Evolutionary conservation across 2,113 vertebrate genomes (phyloP).

Genomic region (Psilopsiagon aurifrons): DNA sequence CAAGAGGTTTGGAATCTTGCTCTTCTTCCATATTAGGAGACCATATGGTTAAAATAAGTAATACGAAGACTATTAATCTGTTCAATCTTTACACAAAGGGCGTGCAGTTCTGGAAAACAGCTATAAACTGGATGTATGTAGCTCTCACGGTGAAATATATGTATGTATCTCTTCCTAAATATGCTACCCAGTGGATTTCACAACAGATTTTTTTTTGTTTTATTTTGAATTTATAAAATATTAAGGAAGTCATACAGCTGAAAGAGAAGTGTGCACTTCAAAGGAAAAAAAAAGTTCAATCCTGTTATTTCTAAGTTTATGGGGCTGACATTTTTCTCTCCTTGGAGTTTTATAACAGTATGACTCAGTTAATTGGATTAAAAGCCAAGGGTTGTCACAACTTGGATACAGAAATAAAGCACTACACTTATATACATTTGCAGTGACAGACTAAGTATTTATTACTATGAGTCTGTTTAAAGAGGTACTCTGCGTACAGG

Average conservation of each 20-base stretch:
- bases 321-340: conserved; percentile 45
- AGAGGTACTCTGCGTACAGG: not conserved
- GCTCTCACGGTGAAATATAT: not conserved
- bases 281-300: conserved; percentile 56
- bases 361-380: conserved; percentile 78
- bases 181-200: not conserved
- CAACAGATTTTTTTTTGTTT: conserved; percentile 61
- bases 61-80: not conserved
- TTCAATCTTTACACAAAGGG: not conserved
- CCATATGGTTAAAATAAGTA: not conserved
- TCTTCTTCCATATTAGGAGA: not conserved
- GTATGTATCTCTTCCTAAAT: not conserved
- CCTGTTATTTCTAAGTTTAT: conserved; percentile 78
- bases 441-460: not conserved
- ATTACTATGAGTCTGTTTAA: not conserved
- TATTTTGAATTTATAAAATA: conserved; percentile 80
- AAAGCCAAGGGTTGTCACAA: conserved; percentile 55
- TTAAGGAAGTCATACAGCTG: conserved; percentile 68
- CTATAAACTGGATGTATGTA: not conserved
- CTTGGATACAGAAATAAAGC: conserved; percentile 16
- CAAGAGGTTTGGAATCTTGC: not conserved
- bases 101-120: not conserved
- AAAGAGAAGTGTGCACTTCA: conserved; percentile 73
- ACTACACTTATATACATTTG: not conserved
- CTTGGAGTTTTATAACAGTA: conserved; percentile 71